These are phyloP conservation scores for Tetramorium parvispinum DNA, from an alignment of 1,140 invertebrate species.

Conservation along the genomic window DNA sequence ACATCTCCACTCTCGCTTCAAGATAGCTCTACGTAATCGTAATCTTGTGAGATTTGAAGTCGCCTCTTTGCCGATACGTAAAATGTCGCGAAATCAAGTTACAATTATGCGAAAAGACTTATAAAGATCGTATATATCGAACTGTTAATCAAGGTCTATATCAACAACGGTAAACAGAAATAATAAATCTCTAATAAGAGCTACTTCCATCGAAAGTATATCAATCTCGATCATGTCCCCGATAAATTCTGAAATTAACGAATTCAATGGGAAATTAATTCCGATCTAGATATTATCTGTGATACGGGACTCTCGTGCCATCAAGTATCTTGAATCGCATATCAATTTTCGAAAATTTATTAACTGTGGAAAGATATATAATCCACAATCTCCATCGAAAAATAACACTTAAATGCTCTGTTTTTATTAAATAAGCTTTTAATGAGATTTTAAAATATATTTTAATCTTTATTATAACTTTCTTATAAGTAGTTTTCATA, in stretches of 20 bases:
- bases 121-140: not conserved
- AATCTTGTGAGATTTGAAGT: conserved; percentile 53
- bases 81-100: conserved; percentile 7
- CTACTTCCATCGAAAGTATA: conserved; percentile 21
- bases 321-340: not conserved
- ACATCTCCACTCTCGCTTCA: conserved; percentile 47
- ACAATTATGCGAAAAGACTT: not conserved
- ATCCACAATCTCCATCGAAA: not conserved
- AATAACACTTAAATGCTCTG: no score
- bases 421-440: not conserved
- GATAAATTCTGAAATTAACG: conserved; percentile 43
- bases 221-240: conserved; percentile 23
- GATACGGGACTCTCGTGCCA: conserved; percentile 8
- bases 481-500: not conserved
- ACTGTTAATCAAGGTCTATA: not conserved
- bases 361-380: not conserved
- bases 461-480: not conserved
- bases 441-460: not conserved
- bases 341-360: conserved; percentile 32
- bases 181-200: conserved; percentile 63
- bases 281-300: conserved; percentile 59
- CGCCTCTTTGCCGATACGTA: not conserved
- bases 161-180: not conserved
- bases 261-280: conserved; percentile 68
- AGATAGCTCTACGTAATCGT: conserved; percentile 54